phyloP scores from a whole-genome alignment of 1,140 invertebrate species.

The Bombus impatiens region DNA sequence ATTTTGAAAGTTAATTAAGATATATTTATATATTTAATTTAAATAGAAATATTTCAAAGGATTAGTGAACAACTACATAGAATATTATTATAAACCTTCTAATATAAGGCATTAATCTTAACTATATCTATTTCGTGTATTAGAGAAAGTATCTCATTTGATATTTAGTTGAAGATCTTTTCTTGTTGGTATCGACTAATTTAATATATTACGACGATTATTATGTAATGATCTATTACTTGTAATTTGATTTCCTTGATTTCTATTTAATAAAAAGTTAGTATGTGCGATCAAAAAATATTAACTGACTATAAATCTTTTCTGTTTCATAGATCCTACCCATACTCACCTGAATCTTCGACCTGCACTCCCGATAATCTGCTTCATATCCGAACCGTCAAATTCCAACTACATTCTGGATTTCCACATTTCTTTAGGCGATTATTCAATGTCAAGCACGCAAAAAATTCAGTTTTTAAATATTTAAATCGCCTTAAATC shows the following conservation, averaged over 20 bases:
- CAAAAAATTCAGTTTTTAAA: not conserved
- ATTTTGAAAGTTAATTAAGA: not conserved
- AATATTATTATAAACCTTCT: not conserved
- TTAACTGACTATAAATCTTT: slow-evolving; percentile 18
- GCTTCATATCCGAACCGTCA: slow-evolving; percentile 14
- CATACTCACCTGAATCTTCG: slow-evolving; percentile 28
- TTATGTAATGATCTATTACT: slow-evolving; percentile 58
- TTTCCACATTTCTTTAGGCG: not conserved
- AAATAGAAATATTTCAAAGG: slow-evolving; percentile 1
- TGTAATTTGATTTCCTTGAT: slow-evolving; percentile 62
- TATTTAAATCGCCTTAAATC: not conserved
- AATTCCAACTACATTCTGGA: slow-evolving; percentile 4
- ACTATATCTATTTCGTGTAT: not conserved
- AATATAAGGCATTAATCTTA: not conserved
- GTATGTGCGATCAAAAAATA: slow-evolving; percentile 49
- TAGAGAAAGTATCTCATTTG: not conserved
- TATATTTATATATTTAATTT: not conserved
- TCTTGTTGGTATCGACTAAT: slow-evolving; percentile 34
- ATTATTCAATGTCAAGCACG: not conserved
- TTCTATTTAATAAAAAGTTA: slow-evolving; percentile 69
- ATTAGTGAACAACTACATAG: not conserved
- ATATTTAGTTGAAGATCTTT: not conserved
- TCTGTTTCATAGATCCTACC: slow-evolving; percentile 39
- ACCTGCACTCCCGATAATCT: slow-evolving; percentile 29
- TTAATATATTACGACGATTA: slow-evolving; percentile 46